phyloP scores from a whole-genome alignment of 2,888 invertebrate genomes.

The Zhengitettix transpicula region DNA sequence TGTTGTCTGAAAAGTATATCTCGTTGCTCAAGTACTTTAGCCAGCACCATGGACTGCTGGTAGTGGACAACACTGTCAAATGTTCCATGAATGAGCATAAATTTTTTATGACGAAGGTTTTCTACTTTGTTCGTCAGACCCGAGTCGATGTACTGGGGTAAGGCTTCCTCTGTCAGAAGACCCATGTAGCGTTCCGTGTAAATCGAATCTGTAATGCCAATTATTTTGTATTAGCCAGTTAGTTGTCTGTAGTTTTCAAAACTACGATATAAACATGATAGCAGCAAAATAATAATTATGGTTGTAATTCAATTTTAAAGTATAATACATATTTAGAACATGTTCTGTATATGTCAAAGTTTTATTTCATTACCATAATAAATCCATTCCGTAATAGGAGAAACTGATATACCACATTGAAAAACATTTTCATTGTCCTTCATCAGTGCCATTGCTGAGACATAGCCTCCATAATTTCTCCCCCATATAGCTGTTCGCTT shows the following conservation, averaged over 20 bases:
- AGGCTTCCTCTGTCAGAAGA: conserved; percentile 56
- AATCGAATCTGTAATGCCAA: conserved; percentile 58
- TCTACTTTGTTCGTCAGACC: conserved; percentile 54
- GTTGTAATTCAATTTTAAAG: conserved; percentile 13
- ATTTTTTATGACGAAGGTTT: conserved; percentile 56
- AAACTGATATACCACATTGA: conserved; percentile 86
- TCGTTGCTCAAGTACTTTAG: conserved; percentile 64
- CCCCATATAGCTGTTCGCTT: conserved; percentile 23
- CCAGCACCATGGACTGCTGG: conserved; percentile 86
- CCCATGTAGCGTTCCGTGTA: conserved; percentile 97
- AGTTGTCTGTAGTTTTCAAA: no score
- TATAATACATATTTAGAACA: conserved; percentile 10
- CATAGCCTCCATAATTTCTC: conserved; percentile 96
- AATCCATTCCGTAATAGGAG: conserved; percentile 92
- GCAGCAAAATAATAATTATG: not conserved
- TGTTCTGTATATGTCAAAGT: not conserved
- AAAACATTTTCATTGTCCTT: conserved; percentile 55
- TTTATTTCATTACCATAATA: conserved; percentile 61
- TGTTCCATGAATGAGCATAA: conserved; percentile 85
- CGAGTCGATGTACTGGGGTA: conserved; percentile 52
- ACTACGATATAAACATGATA: no score
- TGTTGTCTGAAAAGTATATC: conserved; percentile 84
- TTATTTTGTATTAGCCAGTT: no score
- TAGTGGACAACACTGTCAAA: conserved; percentile 94
- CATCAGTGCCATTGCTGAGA: conserved; percentile 72